Conservation (phyloP, 2,888 invertebrate species). For the Crossocerus cetratus region DNA sequence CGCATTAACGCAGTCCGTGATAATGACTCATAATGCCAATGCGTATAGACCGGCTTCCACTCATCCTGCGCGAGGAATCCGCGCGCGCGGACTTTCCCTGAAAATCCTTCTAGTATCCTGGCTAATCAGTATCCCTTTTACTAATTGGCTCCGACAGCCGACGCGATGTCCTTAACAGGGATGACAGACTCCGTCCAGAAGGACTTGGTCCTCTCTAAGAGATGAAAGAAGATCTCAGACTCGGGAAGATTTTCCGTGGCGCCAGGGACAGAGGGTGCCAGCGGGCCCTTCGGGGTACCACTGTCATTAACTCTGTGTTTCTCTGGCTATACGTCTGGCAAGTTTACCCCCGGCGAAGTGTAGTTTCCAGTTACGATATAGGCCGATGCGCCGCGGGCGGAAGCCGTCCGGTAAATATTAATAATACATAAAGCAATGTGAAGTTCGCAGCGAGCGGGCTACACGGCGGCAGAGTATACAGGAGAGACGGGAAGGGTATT, state of each 20-base stretch:
- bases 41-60: slow-evolving; percentile 33
- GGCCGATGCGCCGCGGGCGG: slow-evolving; percentile 11
- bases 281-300: no score
- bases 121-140: neutral
- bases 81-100: neutral
- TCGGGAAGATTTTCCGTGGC: no score
- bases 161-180: no score
- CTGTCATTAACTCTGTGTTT: neutral
- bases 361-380: slow-evolving; percentile 8
- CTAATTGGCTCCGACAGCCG: no score
- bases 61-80: slow-evolving; percentile 4
- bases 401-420: slow-evolving; percentile 40
- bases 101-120: neutral
- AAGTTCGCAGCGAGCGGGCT: slow-evolving; percentile 37
- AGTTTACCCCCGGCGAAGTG: neutral
- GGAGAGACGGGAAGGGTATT: slow-evolving; percentile 38
- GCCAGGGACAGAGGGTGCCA: no score
- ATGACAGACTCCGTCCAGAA: no score
- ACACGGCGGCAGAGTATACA: slow-evolving; percentile 10
- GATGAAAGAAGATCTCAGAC: no score
- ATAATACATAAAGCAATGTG: slow-evolving; percentile 28
- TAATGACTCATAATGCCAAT: slow-evolving; percentile 54
- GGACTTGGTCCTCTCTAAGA: no score
- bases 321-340: neutral
- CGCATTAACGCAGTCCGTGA: slow-evolving; percentile 44